phyloP scores from a whole-genome alignment of 1,140 invertebrate species.

The Platorchestia sp. region DNA sequence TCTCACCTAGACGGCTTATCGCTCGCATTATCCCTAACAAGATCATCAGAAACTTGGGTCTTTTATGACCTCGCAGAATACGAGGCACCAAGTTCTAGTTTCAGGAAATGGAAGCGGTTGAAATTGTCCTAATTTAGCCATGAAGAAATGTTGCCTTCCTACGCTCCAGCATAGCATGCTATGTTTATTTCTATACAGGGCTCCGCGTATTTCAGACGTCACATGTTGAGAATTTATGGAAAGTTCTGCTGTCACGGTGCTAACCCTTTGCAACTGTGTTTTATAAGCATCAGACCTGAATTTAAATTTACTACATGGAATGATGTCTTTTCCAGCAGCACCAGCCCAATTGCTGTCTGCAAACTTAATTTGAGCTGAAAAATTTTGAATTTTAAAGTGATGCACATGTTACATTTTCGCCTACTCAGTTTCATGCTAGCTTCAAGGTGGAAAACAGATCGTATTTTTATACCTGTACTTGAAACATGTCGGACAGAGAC shows the following conservation, averaged over 20 bases:
- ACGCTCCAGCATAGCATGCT: not conserved
- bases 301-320: no score
- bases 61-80: not conserved
- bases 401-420: no score
- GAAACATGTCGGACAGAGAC: no score
- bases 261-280: not conserved
- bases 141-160: not conserved
- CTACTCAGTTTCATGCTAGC: no score
- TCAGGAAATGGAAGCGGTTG: not conserved
- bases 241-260: not conserved
- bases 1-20: conserved; percentile 6
- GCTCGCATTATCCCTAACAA: not conserved
- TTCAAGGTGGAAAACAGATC: no score
- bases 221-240: not conserved
- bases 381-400: no score
- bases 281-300: not conserved
- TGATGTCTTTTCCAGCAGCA: no score
- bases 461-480: no score
- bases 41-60: not conserved
- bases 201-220: not conserved
- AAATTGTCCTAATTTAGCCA: not conserved
- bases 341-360: no score
- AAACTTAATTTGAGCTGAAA: no score
- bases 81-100: not conserved
- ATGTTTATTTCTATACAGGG: not conserved